Evolutionary conservation across 2,888 invertebrate species (phyloP).

Genomic region (Blastobasis lacticolella): DNA sequence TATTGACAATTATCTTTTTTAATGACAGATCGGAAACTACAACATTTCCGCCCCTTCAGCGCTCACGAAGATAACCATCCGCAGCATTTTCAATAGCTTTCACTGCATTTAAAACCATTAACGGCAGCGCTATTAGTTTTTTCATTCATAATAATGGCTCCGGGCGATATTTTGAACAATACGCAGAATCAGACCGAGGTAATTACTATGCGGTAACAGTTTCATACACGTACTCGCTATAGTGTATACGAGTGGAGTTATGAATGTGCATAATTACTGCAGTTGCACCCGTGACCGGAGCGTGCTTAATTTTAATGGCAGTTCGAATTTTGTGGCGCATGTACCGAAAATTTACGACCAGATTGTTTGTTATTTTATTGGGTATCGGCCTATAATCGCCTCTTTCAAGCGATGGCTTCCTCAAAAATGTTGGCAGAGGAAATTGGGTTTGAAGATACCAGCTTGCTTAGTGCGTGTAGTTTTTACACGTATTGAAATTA

Average conservation of each 20-base stretch:
- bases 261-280: conserved; percentile 63
- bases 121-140: background rate
- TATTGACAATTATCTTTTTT: no score
- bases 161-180: conserved; percentile 57
- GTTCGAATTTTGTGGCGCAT: conserved; percentile 32
- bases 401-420: no score
- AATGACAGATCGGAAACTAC: no score
- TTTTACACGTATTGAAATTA: no score
- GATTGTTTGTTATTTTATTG: background rate
- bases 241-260: background rate
- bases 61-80: no score
- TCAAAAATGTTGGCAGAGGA: no score
- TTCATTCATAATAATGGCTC: conserved; percentile 20
- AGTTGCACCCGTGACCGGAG: conserved; percentile 53
- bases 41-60: no score
- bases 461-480: no score
- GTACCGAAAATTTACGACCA: conserved; percentile 7
- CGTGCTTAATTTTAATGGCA: conserved; percentile 47
- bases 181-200: conserved; percentile 55
- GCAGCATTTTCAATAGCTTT: no score
- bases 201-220: conserved; percentile 60
- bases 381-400: no score
- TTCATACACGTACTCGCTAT: conserved; percentile 38
- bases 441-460: no score
- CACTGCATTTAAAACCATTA: no score